Evolutionary conservation across 2,113 vertebrate species (phyloP), one percentile per base, ranked within the genome.

Genomic region (Morone chrysops): DNA sequence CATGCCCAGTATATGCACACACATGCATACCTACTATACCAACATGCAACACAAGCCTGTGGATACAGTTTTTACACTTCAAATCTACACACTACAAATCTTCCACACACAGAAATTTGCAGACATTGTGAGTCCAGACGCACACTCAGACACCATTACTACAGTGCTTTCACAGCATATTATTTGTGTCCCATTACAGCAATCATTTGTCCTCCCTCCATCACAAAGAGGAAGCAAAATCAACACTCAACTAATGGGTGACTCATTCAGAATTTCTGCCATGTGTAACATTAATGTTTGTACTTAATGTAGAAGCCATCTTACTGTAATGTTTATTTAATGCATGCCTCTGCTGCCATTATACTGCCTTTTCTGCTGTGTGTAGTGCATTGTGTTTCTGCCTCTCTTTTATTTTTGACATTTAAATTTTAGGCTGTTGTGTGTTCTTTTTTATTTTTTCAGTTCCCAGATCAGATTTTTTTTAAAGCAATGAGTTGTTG

Each of bases 141-240:
- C 61, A 11, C 56, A 75, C 54, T n/a, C 71, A 70, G 47, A 71
- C 81, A 73, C 41, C 59, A 78, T 67, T 43, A 82, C 61, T 48
- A 4, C 47, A 38, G 25, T 25, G 72, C 70, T 78, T 69, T 81
- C 41, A 75, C 47, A 45, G 43, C 72, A 11, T 63, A 77, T 81
- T 81, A 59, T 83, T 82, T 50, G 73, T 10, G 18, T 86, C 76
- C 73, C 43, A 60, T 86, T 78, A 71, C 59, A 50, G 48, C 45
- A 48, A 22, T 72, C 71, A 70, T 74, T 87, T 73, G 41, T 80
- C 74, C 65, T 65, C 8, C 40, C 16, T 60, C 54, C 65, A 43
- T 81, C 79, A 88, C 84, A 78, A 82, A 53, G 25, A 74, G 36
- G 67, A 77, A 67, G 73, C 31, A 72, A 81, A 81, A 88, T 79